phyloP scores from a whole-genome alignment of 2,888 invertebrate species.

The Ophion ellenae region DNA sequence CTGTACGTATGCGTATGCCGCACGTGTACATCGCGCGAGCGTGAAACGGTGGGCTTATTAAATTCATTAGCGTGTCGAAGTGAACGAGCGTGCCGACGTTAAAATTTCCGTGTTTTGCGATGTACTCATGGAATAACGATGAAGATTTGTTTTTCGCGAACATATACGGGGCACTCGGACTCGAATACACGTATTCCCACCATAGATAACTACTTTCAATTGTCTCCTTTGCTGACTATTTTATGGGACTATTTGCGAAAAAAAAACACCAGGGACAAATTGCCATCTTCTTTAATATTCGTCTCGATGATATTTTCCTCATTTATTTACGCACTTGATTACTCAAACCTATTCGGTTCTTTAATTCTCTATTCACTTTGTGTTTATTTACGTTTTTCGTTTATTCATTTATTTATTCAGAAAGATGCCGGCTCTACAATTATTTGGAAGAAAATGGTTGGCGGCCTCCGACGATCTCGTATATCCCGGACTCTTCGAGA shows the following conservation, averaged over 20 bases:
- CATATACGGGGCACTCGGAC: neutral
- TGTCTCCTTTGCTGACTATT: neutral
- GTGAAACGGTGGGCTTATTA: constrained; percentile 46
- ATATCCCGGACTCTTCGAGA: constrained; percentile 92
- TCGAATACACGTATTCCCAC: neutral
- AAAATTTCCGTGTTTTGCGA: constrained; percentile 27
- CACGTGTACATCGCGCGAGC: constrained; percentile 11
- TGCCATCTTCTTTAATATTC: too few species aligned
- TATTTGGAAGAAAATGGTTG: constrained; percentile 95
- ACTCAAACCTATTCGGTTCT: neutral
- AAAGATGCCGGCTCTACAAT: constrained; percentile 93
- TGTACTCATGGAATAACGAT: constrained; percentile 21
- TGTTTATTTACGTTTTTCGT: neutral
- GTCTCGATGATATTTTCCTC: too few species aligned
- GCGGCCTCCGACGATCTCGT: constrained; percentile 97
- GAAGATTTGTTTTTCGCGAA: constrained; percentile 8
- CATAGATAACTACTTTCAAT: neutral
- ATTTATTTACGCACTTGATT: neutral
- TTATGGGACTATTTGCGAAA: neutral
- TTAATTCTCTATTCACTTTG: neutral
- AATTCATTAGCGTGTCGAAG: constrained; percentile 52
- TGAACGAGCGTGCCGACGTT: constrained; percentile 24
- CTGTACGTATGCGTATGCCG: neutral
- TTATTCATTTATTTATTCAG: constrained; percentile 56
- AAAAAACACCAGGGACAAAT: too few species aligned